Percentiles rank a stretch among this genome's conserved stretches.
Conservation (phyloP, 2,797 vertebrate species). For the Pangasius macronema region DNA sequence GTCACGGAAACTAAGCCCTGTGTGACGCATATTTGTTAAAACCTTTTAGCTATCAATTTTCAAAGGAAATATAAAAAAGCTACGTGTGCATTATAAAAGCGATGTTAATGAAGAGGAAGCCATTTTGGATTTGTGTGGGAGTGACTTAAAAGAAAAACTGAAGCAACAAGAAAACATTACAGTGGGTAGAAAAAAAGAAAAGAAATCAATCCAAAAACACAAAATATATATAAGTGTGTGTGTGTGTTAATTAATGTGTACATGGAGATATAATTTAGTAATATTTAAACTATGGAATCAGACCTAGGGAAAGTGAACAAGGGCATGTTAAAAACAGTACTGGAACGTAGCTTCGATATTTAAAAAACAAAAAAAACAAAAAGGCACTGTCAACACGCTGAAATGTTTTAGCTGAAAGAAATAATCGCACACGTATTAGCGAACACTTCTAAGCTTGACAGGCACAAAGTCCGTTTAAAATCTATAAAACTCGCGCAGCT, state of each 20-base stretch:
- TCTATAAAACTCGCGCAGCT: slow-evolving; percentile 17
- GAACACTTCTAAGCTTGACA: slow-evolving; percentile 6
- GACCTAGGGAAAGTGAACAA: not conserved
- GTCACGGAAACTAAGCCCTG: not conserved
- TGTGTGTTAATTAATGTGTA: not conserved
- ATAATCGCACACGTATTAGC: slow-evolving; percentile 2
- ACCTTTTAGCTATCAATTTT: not conserved
- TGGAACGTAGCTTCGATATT: not conserved
- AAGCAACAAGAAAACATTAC: not conserved
- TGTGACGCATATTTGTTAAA: not conserved
- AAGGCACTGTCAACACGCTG: slow-evolving; percentile 70
- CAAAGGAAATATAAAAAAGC: not conserved
- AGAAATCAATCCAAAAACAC: not conserved
- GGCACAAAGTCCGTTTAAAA: slow-evolving; percentile 28
- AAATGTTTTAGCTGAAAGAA: slow-evolving; percentile 57
- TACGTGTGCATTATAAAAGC: too few species aligned
- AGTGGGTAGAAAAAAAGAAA: not conserved
- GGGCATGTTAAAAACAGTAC: not conserved
- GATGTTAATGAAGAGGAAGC: not conserved
- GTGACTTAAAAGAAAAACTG: not conserved
- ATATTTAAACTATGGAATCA: not conserved
- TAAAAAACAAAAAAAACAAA: slow-evolving; percentile 18
- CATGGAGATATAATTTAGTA: not conserved
- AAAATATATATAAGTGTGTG: not conserved
- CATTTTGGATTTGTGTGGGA: not conserved